phyloP scores from a whole-genome alignment of 2,888 invertebrate genomes.

The Drosophila ochracea region DNA sequence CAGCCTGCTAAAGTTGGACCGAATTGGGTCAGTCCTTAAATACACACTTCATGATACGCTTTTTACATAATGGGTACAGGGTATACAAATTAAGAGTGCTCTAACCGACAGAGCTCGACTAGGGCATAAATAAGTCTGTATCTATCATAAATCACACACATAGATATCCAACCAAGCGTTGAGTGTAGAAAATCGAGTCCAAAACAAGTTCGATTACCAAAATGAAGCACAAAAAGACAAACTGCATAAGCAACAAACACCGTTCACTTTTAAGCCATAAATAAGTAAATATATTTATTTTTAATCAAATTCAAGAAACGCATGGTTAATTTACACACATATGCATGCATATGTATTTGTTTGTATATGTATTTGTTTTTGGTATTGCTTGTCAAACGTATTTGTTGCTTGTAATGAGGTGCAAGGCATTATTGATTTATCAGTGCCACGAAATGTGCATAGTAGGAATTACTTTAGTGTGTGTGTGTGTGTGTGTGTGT shows the following conservation, averaged over 20 bases:
- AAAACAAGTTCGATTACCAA: not conserved
- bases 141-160: not conserved
- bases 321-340: not conserved
- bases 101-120: not conserved
- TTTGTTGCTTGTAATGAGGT: conserved; percentile 35
- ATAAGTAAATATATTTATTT: not conserved
- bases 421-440: conserved; percentile 49
- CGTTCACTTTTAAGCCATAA: not conserved
- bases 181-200: not conserved
- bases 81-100: not conserved
- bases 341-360: not conserved
- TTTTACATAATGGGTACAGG: not conserved
- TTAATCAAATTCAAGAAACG: not conserved
- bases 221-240: not conserved
- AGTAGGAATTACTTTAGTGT: not conserved
- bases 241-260: not conserved
- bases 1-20: conserved; percentile 3
- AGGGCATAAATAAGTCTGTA: not conserved
- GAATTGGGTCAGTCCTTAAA: conserved; percentile 2
- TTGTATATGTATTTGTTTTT: not conserved
- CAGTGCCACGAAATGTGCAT: conserved; percentile 26
- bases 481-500: not conserved
- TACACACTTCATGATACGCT: conserved; percentile 3
- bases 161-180: not conserved
- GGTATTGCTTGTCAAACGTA: not conserved